These are phyloP conservation scores for Sebastes variabilis DNA, from an alignment of 2,797 vertebrate species.

Conservation along the genomic window DNA sequence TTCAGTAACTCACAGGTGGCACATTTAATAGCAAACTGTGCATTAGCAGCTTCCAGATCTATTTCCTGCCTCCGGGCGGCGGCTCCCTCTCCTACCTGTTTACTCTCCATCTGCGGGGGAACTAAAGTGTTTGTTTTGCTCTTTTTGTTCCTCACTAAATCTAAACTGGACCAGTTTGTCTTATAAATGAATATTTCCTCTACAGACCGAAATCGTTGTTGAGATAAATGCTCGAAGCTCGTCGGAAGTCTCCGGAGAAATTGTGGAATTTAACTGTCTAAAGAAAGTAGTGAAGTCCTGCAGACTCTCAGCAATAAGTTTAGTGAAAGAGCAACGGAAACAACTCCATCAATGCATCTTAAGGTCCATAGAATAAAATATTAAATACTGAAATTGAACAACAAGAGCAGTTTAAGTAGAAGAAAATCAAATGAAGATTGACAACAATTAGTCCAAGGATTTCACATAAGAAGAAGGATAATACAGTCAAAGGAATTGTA, in stretches of 20 bases:
- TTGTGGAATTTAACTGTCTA: neutral
- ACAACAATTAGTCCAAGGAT: neutral
- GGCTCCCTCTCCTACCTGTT: constrained; percentile 23
- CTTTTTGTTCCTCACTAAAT: constrained; percentile 26
- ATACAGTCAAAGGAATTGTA: neutral
- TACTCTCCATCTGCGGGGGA: constrained; percentile 4
- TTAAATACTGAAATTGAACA: neutral
- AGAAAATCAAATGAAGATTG: too few species aligned
- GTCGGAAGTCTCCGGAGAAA: neutral
- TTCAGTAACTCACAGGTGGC: constrained; percentile 55
- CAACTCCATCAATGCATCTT: neutral
- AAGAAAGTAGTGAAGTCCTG: constrained; percentile 2
- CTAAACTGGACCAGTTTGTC: constrained; percentile 24
- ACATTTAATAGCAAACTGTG: constrained; percentile 40
- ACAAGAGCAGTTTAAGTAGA: neutral
- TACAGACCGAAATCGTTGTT: neutral
- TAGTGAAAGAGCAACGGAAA: neutral
- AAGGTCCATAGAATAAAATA: neutral
- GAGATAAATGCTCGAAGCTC: neutral
- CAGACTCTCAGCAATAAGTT: neutral
- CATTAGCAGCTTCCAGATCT: constrained; percentile 50
- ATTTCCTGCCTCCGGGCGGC: constrained; percentile 27
- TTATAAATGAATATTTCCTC: constrained; percentile 42
- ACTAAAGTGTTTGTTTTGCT: constrained; percentile 47
- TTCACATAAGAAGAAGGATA: neutral